Base-by-base conservation (phyloP, 2,888 invertebrate genomes). In the Chymomyza procnemis region DNA sequence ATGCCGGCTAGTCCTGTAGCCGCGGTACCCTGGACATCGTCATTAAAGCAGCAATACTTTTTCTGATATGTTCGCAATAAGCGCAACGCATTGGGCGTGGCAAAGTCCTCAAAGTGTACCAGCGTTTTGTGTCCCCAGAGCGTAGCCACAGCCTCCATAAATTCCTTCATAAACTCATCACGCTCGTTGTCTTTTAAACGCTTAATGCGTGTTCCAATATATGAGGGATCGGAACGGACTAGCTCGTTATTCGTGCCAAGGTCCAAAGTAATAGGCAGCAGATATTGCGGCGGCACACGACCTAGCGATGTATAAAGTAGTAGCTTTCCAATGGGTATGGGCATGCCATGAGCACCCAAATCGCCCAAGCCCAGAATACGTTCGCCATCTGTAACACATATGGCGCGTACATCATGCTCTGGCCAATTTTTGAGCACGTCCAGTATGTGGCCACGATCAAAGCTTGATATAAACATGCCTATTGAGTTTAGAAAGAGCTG, bases 401-500 rank as follows among this genome's bases (percentile, higher is more conserved):
- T 54, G 0, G 77, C 87, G 4, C 63, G 48, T 1, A 81, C 50
- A 6, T 72, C 63, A 2, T 5, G 3, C 1, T 8, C 26, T 0
- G 85, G 81, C 88, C 87, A 88, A 48, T 84, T 84, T 4, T 6
- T 19, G 1, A 84, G 48, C n/a, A 84, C 72, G 1, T 84, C 61
- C 0, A 5, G 1, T 16, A 84, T 75, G 0, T 74, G 71, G 0
- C 80, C 77, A 0, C 64, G 69, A 55, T 84, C 83, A 14, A 62
- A 67, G 2, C 69, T 76, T 60, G 66, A 73, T 1, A 84, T 52
- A 91, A 97, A 99, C 12, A 99, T 92, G 0, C 99, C 99, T 69
- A 96, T 93, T 0, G 97, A 97, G 68, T 96, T 93, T 73, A 95
- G 94, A 91, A 94, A 97, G 77, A 98, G 94, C 71, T 96, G 92